phyloP scores from a whole-genome alignment of 2,113 vertebrate species.

The Irena cyanogastra region DNA sequence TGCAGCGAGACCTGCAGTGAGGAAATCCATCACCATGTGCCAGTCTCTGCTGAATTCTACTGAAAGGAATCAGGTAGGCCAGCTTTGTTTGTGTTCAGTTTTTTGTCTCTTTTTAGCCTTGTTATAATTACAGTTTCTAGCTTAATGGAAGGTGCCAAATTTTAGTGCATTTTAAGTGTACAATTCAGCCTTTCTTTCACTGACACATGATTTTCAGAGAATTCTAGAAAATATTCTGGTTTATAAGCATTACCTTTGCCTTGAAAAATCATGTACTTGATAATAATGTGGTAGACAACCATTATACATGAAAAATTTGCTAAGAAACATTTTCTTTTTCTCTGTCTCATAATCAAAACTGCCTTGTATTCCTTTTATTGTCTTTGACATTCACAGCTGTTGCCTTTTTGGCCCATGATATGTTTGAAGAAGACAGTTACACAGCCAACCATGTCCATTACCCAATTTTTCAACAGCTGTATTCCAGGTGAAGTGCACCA shows the following conservation, averaged over 20 bases:
- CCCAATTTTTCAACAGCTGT: neutral
- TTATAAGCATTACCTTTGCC: neutral
- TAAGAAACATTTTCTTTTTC: neutral
- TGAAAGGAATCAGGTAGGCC: neutral
- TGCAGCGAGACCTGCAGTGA: neutral
- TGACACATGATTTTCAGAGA: neutral
- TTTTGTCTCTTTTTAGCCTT: neutral
- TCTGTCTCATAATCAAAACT: neutral
- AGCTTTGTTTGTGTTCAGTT: neutral
- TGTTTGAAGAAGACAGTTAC: neutral
- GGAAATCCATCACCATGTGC: neutral
- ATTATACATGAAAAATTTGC: neutral
- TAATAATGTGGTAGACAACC: neutral
- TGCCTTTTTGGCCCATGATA: neutral
- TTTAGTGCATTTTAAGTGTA: neutral
- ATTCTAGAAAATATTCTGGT: neutral
- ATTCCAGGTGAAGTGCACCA: neutral
- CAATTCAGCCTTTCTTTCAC: neutral
- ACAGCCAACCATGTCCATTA: accelerated
- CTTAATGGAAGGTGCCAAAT: neutral
- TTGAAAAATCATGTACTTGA: neutral
- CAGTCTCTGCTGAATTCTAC: neutral
- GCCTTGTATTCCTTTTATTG: neutral
- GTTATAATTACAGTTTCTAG: neutral
- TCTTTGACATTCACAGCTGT: neutral